Percentiles rank a stretch among this genome's conserved stretches.
Evolutionary conservation across 2,113 vertebrate species (phyloP).

Genomic region (Oncorhynchus gorbuscha): DNA sequence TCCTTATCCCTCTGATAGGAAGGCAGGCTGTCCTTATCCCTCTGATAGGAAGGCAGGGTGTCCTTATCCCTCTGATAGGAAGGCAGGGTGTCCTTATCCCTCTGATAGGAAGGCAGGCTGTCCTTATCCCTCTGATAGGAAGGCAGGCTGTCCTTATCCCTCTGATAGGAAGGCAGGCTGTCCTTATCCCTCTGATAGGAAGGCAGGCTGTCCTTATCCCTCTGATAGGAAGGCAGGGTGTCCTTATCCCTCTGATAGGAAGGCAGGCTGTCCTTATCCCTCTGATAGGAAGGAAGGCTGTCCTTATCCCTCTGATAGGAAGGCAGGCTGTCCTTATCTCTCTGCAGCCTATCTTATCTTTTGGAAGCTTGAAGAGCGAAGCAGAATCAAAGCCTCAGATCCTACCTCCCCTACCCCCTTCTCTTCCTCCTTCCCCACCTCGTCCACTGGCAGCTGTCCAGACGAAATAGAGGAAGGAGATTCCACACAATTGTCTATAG

Average conservation of each 20-base stretch:
- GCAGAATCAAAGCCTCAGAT: slow-evolving; percentile 49
- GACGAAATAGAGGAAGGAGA: neutral
- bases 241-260: slow-evolving; percentile 23
- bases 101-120: slow-evolving; percentile 5
- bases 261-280: slow-evolving; percentile 31
- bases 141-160: slow-evolving; percentile 27
- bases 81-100: neutral
- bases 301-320: slow-evolving; percentile 19
- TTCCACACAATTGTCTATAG: neutral
- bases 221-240: slow-evolving; percentile 23
- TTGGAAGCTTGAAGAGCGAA: slow-evolving; percentile 16
- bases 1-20: neutral
- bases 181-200: neutral
- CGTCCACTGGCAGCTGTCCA: neutral
- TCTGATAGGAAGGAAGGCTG: slow-evolving; percentile 22
- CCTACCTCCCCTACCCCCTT: slow-evolving; percentile 1
- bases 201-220: slow-evolving; percentile 31
- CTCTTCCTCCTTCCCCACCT: slow-evolving; percentile 14
- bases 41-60: slow-evolving; percentile 23
- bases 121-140: slow-evolving; percentile 35
- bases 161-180: neutral
- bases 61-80: slow-evolving; percentile 19
- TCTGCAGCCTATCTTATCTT: slow-evolving; percentile 45
- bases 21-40: slow-evolving; percentile 31
- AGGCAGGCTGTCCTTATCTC: neutral